These are phyloP conservation scores for Nipponia nippon DNA, from an alignment of 2,113 vertebrate species.

Conservation along the genomic window DNA sequence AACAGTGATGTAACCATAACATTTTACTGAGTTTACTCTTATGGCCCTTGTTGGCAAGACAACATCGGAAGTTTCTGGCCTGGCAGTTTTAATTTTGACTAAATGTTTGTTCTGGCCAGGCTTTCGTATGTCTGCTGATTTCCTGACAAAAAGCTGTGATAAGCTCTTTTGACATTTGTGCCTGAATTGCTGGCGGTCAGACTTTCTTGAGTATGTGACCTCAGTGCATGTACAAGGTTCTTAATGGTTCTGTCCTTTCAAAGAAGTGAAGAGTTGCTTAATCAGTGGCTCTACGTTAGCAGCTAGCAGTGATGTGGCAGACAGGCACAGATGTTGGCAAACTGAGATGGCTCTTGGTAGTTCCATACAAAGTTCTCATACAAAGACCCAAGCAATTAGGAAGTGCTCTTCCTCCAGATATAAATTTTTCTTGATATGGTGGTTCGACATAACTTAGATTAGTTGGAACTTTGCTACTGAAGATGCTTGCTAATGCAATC, in stretches of 20 bases:
- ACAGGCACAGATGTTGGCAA: neutral
- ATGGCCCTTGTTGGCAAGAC: neutral
- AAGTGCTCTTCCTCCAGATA: neutral
- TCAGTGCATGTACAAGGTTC: neutral
- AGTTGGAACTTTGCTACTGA: neutral
- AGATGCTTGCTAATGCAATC: neutral
- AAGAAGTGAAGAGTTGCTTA: neutral
- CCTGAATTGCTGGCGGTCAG: neutral
- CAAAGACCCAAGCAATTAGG: neutral
- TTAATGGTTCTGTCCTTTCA: neutral
- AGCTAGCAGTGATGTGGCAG: neutral
- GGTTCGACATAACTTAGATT: neutral
- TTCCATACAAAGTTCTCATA: neutral
- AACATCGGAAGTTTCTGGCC: neutral
- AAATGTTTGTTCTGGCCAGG: neutral
- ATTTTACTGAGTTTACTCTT: neutral
- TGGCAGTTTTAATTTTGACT: neutral
- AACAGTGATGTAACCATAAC: neutral
- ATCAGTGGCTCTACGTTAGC: accelerated
- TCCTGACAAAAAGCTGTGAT: neutral
- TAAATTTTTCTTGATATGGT: neutral
- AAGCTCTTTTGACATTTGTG: neutral
- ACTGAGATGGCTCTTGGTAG: neutral
- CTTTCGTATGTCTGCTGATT: neutral
- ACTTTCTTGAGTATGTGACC: neutral